Evolutionary conservation across 2,888 invertebrate genomes (phyloP), one percentile per base, ranked within the genome.

Genomic region (Mimachlamys varia): DNA sequence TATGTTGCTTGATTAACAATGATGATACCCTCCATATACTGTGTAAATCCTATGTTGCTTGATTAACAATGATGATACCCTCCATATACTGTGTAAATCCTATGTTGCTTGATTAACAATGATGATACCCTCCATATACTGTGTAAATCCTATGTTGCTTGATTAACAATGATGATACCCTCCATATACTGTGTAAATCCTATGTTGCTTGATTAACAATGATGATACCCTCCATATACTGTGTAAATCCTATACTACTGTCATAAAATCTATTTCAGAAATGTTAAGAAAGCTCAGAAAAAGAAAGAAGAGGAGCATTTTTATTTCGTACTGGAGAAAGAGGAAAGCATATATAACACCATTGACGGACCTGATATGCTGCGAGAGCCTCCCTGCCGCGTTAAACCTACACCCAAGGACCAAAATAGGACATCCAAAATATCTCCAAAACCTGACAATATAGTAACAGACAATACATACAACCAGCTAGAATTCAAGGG

Each of bases 401-500:
- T 27, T 4, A 76, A 76, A 33, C 76, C 76, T 33, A 33, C 12
- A 76, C 0, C 33, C 33, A 76, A 33, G 33, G 76, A 76, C 7
- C 76, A 27, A 13, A 3, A 27, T 10, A 76, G 76, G 33, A 33
- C 76, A 27, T 76, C 76, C 7, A 76, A 76, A 33, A 76, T 76
- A 76, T 10, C 76, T 15, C 76, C 76, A 0, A 76, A 76, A 76
- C 76, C 76, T 22, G 58, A 58, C 58, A 58, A 58, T 22, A 58
- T 58, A 58, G 22, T 58, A 7, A 58, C 22, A 76, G 76, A 76
- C 76, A 76, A 76, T 15, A 76, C 76, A 12, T 76, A 76, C 76
- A 27, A 76, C 27, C 76, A 76, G 76, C 33, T 76, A 76, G 76
- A 76, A 76, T 76, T 76, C 33, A 76, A 76, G 33, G 76, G 76